These are phyloP conservation scores for Hylaea fasciaria DNA, from an alignment of 2,888 invertebrate species.

Conservation along the genomic window DNA sequence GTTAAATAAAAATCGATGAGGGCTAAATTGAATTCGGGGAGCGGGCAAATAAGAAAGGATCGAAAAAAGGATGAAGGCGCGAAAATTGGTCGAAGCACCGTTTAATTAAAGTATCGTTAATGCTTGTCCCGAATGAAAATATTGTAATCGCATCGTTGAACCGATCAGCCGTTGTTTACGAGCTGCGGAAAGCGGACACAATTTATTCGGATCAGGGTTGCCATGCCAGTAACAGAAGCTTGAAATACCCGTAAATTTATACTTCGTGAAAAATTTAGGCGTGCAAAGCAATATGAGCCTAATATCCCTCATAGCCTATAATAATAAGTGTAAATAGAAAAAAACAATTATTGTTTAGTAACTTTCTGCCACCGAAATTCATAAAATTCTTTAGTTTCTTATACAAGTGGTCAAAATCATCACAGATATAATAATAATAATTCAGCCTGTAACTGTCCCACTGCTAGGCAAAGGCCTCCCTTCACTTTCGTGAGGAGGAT, in stretches of 20 bases:
- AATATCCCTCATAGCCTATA: too few species aligned
- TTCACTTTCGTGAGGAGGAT: too few species aligned
- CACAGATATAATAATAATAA: too few species aligned
- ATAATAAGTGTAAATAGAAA: too few species aligned
- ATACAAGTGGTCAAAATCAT: too few species aligned
- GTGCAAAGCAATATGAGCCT: too few species aligned
- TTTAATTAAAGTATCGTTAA: constrained; percentile 84
- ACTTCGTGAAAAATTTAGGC: not conserved
- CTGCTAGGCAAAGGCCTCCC: too few species aligned
- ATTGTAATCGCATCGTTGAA: constrained; percentile 68
- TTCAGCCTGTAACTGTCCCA: too few species aligned
- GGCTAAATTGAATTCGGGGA: constrained; percentile 83
- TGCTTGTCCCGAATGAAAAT: constrained; percentile 73
- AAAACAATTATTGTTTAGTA: too few species aligned
- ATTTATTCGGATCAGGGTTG: constrained; percentile 52
- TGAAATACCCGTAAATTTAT: constrained; percentile 8
- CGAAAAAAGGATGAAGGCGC: constrained; percentile 58
- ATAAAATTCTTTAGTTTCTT: too few species aligned
- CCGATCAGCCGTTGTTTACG: constrained; percentile 69
- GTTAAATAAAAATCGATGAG: constrained; percentile 75
- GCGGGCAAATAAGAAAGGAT: constrained; percentile 72
- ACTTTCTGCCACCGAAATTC: too few species aligned
- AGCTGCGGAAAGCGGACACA: constrained; percentile 63
- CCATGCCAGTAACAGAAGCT: not conserved
- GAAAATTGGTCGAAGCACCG: constrained; percentile 77